A percentile compares a stretch with the other conserved stretches of the same genome.
These are phyloP conservation scores for Porites cylindrica DNA, from an alignment of 92 coral and sea anemone species.

Conservation along the genomic window DNA sequence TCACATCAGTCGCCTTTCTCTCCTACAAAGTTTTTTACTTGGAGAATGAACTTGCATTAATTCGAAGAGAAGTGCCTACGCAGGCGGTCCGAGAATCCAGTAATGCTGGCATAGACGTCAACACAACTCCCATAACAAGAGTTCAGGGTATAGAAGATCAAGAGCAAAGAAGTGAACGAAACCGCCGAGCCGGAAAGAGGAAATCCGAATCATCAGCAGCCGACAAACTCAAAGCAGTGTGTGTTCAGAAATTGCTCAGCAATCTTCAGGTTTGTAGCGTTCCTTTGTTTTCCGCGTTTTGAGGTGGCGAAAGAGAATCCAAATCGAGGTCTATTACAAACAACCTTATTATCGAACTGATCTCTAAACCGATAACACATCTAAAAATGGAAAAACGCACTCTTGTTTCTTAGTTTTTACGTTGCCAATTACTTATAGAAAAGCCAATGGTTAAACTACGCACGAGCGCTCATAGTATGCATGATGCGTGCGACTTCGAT, in stretches of 20 bases:
- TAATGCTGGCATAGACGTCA: neutral
- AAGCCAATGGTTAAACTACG: no score
- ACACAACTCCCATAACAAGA: neutral
- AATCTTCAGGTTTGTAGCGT: neutral
- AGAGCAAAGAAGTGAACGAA: neutral
- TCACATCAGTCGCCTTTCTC: neutral
- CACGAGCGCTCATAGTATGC: no score
- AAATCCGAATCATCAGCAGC: neutral
- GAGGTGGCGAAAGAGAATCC: no score
- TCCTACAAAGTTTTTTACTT: slow-evolving; percentile 2
- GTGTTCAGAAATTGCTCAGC: neutral
- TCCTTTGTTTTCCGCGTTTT: no score
- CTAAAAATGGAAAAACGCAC: no score
- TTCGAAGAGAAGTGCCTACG: slow-evolving; percentile 5
- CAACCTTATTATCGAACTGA: no score
- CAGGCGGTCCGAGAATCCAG: neutral
- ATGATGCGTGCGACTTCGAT: no score
- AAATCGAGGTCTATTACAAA: no score
- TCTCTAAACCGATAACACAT: no score
- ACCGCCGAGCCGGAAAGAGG: neutral
- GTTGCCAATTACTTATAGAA: no score
- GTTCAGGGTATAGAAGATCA: neutral
- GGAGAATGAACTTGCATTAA: slow-evolving; percentile 21
- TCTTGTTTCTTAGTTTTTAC: no score
- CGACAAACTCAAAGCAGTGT: neutral